Conservation (phyloP, 1,140 invertebrate genomes). For the Euwallacea similis region DNA sequence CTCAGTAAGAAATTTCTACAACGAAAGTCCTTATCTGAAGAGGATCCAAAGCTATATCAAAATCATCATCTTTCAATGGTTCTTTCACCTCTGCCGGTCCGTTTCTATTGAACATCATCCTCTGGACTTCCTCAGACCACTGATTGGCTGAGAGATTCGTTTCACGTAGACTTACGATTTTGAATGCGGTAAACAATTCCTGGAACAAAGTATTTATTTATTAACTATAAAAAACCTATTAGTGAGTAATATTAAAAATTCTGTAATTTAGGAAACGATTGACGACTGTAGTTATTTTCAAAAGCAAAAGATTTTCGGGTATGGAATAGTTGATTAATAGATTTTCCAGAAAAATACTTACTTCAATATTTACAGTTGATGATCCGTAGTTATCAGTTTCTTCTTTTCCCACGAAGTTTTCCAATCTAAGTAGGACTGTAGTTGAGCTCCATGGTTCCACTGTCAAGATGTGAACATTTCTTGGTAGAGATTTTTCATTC, state of each 20-base stretch:
- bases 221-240: not conserved
- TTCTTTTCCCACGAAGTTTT: constrained; percentile 70
- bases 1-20: constrained; percentile 8
- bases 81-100: not conserved
- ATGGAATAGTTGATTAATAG: not conserved
- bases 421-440: constrained; percentile 66
- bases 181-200: constrained; percentile 39
- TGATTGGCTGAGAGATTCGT: constrained; percentile 42
- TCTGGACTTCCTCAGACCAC: constrained; percentile 33
- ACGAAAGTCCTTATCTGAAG: constrained; percentile 39
- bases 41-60: constrained; percentile 28
- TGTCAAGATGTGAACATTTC: constrained; percentile 72
- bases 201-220: not conserved
- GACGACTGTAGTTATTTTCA: too few relatives aligned
- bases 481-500: constrained; percentile 58
- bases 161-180: constrained; percentile 38
- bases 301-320: not conserved
- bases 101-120: constrained; percentile 28
- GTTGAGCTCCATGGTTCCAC: constrained; percentile 66
- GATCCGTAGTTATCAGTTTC: constrained; percentile 52
- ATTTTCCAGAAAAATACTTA: not conserved
- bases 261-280: too few relatives aligned
- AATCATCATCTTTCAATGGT: constrained; percentile 7
- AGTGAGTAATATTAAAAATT: not conserved
- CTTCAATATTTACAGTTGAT: constrained; percentile 9